These are phyloP conservation scores for Crepidodera aurea DNA, from an alignment of 2,888 invertebrate genomes.

Conservation along the genomic window DNA sequence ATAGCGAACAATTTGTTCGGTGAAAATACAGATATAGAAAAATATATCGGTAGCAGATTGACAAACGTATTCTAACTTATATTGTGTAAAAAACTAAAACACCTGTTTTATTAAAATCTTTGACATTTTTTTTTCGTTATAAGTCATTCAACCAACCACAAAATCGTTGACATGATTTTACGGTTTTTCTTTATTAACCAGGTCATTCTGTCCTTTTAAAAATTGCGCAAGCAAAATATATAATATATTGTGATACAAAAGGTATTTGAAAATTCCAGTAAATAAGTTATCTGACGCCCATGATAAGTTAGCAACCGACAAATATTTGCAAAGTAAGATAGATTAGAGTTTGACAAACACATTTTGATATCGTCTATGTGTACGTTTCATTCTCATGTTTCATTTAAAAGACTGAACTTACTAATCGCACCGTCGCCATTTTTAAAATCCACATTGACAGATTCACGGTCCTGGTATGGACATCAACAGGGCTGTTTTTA, in stretches of 20 bases:
- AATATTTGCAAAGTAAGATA: conserved; percentile 44
- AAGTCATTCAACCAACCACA: no score
- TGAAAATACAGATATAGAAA: no score
- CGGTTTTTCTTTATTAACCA: no score
- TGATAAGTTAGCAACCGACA: conserved; percentile 38
- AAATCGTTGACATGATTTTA: no score
- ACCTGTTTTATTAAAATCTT: no score
- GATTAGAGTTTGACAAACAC: conserved; percentile 40
- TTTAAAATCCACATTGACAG: conserved; percentile 38
- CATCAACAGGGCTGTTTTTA: conserved; percentile 5
- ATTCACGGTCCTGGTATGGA: not conserved
- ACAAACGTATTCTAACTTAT: no score
- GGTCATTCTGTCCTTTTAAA: conserved; percentile 16
- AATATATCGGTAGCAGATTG: no score
- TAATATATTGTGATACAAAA: conserved; percentile 27
- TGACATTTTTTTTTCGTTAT: no score
- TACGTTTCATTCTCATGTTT: conserved; percentile 36
- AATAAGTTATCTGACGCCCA: conserved; percentile 35
- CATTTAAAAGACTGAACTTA: conserved; percentile 38
- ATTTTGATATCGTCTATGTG: conserved; percentile 34
- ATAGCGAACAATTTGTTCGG: no score
- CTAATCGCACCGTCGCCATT: conserved; percentile 32
- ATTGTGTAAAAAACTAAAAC: no score
- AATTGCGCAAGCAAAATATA: conserved; percentile 19
- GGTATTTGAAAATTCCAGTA: conserved; percentile 36